Evolutionary conservation across 2,888 invertebrate genomes (phyloP).

Genomic region (Spodoptera exigua): DNA sequence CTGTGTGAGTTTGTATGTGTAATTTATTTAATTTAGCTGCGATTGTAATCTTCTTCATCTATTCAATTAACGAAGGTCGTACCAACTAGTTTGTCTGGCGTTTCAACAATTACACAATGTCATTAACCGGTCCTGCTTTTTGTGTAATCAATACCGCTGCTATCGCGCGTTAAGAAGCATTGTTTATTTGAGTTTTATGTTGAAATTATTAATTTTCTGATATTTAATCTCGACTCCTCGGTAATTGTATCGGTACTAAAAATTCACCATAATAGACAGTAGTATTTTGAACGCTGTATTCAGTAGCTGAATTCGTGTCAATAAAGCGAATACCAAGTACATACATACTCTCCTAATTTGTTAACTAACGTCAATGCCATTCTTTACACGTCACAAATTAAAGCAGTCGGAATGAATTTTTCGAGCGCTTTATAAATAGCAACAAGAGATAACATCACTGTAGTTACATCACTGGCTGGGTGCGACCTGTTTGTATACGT

Average conservation of each 20-base stretch:
- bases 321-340: constrained; percentile 23
- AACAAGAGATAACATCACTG: constrained; percentile 72
- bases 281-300: not conserved
- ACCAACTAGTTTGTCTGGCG: constrained; percentile 21
- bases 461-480: constrained; percentile 79
- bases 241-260: not conserved
- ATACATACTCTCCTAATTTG: constrained; percentile 14
- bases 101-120: constrained; percentile 30
- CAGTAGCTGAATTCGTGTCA: constrained; percentile 17
- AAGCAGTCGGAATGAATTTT: constrained; percentile 58
- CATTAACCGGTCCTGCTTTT: constrained; percentile 25
- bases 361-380: constrained; percentile 66
- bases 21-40: constrained; percentile 15
- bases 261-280: too few species aligned
- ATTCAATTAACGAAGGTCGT: constrained; percentile 38
- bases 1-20: constrained; percentile 4
- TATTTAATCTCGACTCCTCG: not conserved
- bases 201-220: not conserved
- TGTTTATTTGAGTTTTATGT: constrained; percentile 5
- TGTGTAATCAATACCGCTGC: constrained; percentile 22
- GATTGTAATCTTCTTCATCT: constrained; percentile 33
- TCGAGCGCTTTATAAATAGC: constrained; percentile 75
- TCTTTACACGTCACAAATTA: constrained; percentile 54
- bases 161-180: constrained; percentile 9
- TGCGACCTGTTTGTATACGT: constrained; percentile 73